phyloP scores from a whole-genome alignment of 1,140 invertebrate genomes.

The Hesperophylax magnus region DNA sequence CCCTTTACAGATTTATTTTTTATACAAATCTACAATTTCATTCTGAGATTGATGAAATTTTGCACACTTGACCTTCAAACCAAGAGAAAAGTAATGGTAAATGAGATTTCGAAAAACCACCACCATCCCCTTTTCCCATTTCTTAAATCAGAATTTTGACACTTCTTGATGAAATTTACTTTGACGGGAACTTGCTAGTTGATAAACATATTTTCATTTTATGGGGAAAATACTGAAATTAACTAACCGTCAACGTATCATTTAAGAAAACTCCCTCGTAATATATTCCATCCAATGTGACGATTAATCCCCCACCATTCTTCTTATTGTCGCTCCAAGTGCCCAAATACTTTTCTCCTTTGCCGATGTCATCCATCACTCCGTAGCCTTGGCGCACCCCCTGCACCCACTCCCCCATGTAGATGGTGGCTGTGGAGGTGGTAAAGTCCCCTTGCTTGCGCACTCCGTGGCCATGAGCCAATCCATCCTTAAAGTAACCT shows the following conservation, averaged over 20 bases:
- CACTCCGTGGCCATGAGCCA: conserved; percentile 87
- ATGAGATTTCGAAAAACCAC: no score
- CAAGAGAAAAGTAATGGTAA: no score
- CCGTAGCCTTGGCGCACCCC: conserved; percentile 88
- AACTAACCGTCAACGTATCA: conserved; percentile 80
- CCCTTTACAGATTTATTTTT: no score
- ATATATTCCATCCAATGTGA: conserved; percentile 91
- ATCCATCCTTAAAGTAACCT: conserved; percentile 87
- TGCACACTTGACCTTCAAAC: no score
- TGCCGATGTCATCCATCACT: conserved; percentile 87
- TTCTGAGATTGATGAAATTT: no score
- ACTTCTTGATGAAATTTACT: no score
- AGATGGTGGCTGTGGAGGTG: conserved; percentile 80
- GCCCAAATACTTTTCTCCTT: conserved; percentile 91
- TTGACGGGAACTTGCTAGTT: no score
- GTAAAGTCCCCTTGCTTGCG: conserved; percentile 86
- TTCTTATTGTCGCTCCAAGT: conserved; percentile 87
- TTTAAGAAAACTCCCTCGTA: conserved; percentile 89
- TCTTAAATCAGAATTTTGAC: no score
- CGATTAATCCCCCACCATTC: conserved; percentile 85
- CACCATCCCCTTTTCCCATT: no score
- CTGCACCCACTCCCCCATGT: conserved; percentile 87
- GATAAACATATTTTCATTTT: neutral
- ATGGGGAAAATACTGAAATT: conserved; percentile 29
- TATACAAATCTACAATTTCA: no score